A percentile compares a stretch with the other conserved stretches of the same genome.
Evolutionary conservation across 2,888 invertebrate genomes (phyloP).

Genomic region (Polietes domitor): DNA sequence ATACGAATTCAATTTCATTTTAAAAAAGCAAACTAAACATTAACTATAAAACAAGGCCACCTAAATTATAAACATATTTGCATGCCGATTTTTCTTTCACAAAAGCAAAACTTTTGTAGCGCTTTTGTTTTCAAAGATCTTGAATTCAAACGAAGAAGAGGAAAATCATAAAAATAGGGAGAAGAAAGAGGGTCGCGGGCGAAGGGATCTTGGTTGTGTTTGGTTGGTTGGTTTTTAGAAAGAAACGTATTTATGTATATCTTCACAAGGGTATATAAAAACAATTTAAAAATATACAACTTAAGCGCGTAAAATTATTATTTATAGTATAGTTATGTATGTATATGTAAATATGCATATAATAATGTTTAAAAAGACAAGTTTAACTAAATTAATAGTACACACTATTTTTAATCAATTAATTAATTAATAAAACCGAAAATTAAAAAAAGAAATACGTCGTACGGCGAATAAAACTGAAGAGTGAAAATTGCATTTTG

Average conservation of each 20-base stretch:
- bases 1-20: neutral
- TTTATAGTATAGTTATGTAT: slow-evolving; percentile 65
- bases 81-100: neutral
- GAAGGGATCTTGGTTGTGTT: neutral
- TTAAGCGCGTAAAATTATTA: slow-evolving; percentile 66
- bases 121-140: slow-evolving; percentile 17
- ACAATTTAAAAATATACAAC: slow-evolving; percentile 63
- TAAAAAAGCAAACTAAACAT: neutral
- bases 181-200: slow-evolving; percentile 26
- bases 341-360: slow-evolving; percentile 49
- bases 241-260: slow-evolving; percentile 48
- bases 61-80: neutral
- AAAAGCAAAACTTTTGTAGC: slow-evolving; percentile 45
- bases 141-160: slow-evolving; percentile 12
- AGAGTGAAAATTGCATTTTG: neutral
- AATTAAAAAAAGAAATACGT: slow-evolving; percentile 32
- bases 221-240: neutral
- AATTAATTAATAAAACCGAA: slow-evolving; percentile 35
- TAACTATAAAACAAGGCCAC: neutral
- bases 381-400: slow-evolving; percentile 28
- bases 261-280: slow-evolving; percentile 35
- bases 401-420: slow-evolving; percentile 34
- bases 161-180: slow-evolving; percentile 17
- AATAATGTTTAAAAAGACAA: slow-evolving; percentile 46
- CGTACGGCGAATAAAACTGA: slow-evolving; percentile 14